Conservation (phyloP, 30 jellyfish, hydroid and myxozoan genomes). For the Hydractinia symbiolongicarpus region DNA sequence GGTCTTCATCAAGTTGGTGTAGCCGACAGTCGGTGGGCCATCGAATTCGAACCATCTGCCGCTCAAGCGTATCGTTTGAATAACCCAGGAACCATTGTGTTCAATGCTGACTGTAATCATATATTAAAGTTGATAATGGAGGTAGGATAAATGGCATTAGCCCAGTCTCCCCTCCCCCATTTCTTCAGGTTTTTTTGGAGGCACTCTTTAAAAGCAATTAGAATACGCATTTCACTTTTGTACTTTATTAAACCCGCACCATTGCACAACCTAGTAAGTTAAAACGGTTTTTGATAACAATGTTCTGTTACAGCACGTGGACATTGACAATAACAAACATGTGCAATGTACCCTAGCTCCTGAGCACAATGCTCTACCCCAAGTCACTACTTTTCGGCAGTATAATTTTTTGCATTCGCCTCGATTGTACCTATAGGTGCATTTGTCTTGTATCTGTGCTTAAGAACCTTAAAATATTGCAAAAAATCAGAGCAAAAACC, state of each 20-base stretch:
- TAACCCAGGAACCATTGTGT: constrained; percentile 71
- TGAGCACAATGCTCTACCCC: too few species aligned
- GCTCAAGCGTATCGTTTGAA: constrained; percentile 91
- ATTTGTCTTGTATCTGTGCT: too few species aligned
- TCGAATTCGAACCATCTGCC: constrained; percentile 90
- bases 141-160: constrained; percentile 32
- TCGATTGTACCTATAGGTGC: too few species aligned
- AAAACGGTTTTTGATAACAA: too few species aligned
- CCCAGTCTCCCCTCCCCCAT: background rate
- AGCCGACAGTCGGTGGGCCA: constrained; percentile 86
- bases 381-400: too few species aligned
- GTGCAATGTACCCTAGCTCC: too few species aligned
- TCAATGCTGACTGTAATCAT: constrained; percentile 76
- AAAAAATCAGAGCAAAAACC: too few species aligned
- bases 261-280: background rate
- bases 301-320: too few species aligned
- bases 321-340: too few species aligned
- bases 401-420: too few species aligned
- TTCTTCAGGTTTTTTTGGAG: too few species aligned
- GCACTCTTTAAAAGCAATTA: background rate
- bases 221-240: background rate
- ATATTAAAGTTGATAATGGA: constrained; percentile 72
- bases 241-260: background rate
- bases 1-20: constrained; percentile 85
- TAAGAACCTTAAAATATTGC: too few species aligned